These are phyloP conservation scores for Carduelis carduelis DNA, from an alignment of 2,797 vertebrate species.

Conservation along the genomic window DNA sequence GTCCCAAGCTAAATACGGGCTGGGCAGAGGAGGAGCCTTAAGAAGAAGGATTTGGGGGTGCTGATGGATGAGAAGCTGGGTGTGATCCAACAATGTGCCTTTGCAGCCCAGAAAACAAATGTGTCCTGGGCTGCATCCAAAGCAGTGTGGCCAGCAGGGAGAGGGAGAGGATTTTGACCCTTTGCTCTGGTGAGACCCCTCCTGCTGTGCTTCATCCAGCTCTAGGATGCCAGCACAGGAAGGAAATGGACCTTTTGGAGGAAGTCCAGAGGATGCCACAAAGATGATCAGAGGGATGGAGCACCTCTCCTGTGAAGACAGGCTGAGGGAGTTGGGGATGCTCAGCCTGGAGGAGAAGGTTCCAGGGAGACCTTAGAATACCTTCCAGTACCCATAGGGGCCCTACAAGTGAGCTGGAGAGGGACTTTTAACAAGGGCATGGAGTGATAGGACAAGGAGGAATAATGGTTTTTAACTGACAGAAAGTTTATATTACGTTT, in stretches of 20 bases:
- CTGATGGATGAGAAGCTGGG: background rate
- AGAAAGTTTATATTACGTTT: background rate
- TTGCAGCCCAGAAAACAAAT: background rate
- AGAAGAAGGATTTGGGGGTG: background rate
- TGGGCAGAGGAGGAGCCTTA: background rate
- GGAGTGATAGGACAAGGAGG: background rate
- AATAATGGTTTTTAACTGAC: background rate
- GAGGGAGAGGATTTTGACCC: background rate
- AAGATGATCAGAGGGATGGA: background rate
- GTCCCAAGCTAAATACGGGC: background rate
- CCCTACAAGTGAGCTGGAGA: background rate
- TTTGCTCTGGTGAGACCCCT: background rate
- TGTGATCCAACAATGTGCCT: background rate
- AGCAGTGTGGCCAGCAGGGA: rapidly evolving
- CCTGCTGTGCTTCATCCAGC: background rate
- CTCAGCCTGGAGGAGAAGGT: background rate
- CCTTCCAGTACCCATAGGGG: too few species aligned
- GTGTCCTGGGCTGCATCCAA: background rate
- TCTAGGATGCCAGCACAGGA: background rate
- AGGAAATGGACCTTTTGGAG: background rate
- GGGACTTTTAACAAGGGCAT: background rate
- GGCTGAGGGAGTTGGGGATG: background rate
- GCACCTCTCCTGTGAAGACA: background rate
- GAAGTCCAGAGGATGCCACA: background rate
- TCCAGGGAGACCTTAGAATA: background rate